Evolutionary conservation across 2,113 vertebrate genomes (phyloP), one percentile per base, ranked within the genome.

Genomic region (Callorhinus ursinus): DNA sequence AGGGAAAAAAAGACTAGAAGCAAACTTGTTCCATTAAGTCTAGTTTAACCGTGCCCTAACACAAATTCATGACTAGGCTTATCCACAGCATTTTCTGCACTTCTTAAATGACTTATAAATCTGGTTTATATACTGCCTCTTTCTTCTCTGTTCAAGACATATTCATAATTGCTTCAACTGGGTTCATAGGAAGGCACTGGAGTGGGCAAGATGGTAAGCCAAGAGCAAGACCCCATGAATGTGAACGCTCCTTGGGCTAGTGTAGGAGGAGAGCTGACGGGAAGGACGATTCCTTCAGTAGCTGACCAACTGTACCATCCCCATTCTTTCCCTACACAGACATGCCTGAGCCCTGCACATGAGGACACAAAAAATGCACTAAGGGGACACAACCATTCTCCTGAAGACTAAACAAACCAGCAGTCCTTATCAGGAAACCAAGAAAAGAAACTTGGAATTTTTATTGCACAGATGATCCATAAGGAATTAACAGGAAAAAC

Each of bases 131-230:
- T 9, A 77, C 19, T 57, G 46, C 46, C 71, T 79, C 82, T 51
- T 77, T 55, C 42, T 91, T 81, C 81, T 92, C 77, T 89, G 63
- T 22, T 57, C 49, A 83, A 59, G 49, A 90, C 33, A 46, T 26
- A 77, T 85, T 90, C 63, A 90, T n/a, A 90, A 93, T 83, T 39
- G 39, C 13, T 88, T 95, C 63, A 82, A 21, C 42, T 71, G 55
- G 86, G 63, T 79, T 63, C 31, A 81, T 36, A 12, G 39, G 26
- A 85, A 71, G 63, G 36, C 81, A 71, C n/a, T 46, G 42, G 63
- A 81, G 46, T 2, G 10, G 28, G 63, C 71, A 65, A 94, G 72
- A 74, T 0, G 16, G n/a, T 71, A 71, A 94, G 36, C 63, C 49
- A 88, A 69, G 74, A 49, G 18, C 13, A 63, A 14, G 14, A 36